phyloP scores from a whole-genome alignment of 2,113 vertebrate genomes.

The Sceloporus undulatus region DNA sequence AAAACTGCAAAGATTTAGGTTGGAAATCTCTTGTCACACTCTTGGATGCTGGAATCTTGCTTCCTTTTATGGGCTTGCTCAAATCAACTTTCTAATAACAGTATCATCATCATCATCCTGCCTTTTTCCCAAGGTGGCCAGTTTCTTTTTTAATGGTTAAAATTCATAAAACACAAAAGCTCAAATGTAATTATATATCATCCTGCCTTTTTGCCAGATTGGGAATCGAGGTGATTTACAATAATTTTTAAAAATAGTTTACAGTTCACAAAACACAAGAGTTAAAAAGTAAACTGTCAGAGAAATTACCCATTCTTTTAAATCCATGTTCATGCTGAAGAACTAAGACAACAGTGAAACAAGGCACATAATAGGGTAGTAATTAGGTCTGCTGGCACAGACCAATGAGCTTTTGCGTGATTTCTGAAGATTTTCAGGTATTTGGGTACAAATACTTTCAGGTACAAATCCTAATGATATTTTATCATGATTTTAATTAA shows the following conservation, averaged over 20 bases:
- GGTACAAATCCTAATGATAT: too few species aligned
- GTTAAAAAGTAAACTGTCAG: too few species aligned
- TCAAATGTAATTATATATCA: too few species aligned
- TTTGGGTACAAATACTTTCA: too few species aligned
- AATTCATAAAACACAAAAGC: too few species aligned
- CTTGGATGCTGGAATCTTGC: not conserved
- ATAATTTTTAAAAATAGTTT: too few species aligned
- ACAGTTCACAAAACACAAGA: too few species aligned
- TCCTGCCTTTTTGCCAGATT: too few species aligned
- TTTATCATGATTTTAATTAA: not conserved
- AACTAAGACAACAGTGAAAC: not conserved
- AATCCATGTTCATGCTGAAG: not conserved
- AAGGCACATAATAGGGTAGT: not conserved
- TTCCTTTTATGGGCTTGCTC: not conserved
- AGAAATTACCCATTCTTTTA: not conserved
- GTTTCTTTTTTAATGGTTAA: too few species aligned
- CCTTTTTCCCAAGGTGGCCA: too few species aligned
- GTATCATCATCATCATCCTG: too few species aligned
- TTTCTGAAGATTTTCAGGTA: not conserved
- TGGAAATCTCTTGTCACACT: not conserved
- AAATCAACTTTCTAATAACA: not conserved
- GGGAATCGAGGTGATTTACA: not conserved
- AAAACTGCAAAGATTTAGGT: not conserved
- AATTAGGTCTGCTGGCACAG: not conserved
- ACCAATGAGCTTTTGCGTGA: not conserved